Evolutionary conservation across 2,888 invertebrate species (phyloP), one percentile per base, ranked within the genome.

Genomic region (Rotaria magnacalcarata): DNA sequence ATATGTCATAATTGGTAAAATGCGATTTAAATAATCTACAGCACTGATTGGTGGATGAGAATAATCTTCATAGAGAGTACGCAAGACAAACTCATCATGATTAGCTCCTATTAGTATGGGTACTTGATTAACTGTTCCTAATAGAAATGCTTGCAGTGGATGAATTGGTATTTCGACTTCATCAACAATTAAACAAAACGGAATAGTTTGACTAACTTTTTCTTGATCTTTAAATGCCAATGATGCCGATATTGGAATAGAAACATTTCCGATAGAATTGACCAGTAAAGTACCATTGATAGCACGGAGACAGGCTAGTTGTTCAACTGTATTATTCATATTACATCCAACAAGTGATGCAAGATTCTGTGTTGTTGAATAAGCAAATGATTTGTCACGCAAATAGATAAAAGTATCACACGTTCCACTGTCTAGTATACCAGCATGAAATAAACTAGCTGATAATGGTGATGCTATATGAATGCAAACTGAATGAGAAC

Each of bases 401-500:
- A 74, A 41, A 74, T 7, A 34, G 2, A 1, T 5, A 34, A 74
- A 0, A 43, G 41, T 60, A 60, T 74, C 80, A n/a, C 80, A 80
- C n/a, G 95, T 94, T 7, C 96, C 96, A 58, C 96, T 96, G 91
- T 97, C 95, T 94, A 96, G 94, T 89, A 97, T 96, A 8, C 96
- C 97, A 91, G 96, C 93, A 74, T 90, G 88, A 88, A 92, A 92
- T 87, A 96, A 92, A 5, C 95, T 95, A 88, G 94, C 93, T 88
- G 96, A 96, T 75, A 95, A 94, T 0, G 97, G 96, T 0, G 97
- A 97, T 88, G 97, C 93, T 84, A 93, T 89, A 89, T 93, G 93
- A 84, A 92, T 90, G 52, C 95, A 95, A 21, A 97, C 96, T 60
- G 96, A 95, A 24, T 95, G 96, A 0, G 96, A 96, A 7, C 97